Percentiles rank a stretch among this genome's conserved stretches.
Evolutionary conservation across 2,113 vertebrate species (phyloP).

Genomic region (Cervus canadensis): DNA sequence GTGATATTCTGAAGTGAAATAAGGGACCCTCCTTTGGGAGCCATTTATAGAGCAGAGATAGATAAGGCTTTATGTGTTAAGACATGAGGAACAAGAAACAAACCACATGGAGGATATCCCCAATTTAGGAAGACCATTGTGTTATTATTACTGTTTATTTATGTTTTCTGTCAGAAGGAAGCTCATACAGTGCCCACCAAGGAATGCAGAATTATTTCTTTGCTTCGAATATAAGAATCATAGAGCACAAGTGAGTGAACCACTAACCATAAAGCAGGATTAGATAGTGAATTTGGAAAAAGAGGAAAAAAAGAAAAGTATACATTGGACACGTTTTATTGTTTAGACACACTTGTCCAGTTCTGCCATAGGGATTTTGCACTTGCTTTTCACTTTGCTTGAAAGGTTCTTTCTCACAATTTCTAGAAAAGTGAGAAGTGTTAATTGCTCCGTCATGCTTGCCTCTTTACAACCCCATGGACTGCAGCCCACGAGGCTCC

Average conservation of each 20-base stretch:
- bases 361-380: neutral
- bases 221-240: neutral
- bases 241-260: neutral
- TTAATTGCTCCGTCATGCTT: neutral
- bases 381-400: neutral
- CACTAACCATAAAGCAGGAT: neutral
- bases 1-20: neutral
- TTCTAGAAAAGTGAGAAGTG: neutral
- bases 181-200: neutral
- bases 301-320: neutral
- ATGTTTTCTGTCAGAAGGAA: neutral
- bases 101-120: neutral
- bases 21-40: neutral
- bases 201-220: neutral
- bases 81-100: neutral
- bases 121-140: neutral
- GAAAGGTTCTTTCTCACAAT: neutral
- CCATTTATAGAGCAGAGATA: neutral
- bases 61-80: neutral
- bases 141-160: neutral
- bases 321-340: neutral
- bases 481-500: neutral
- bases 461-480: neutral
- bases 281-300: neutral
- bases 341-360: neutral